Base-by-base conservation (phyloP, 1,140 invertebrate genomes). In the Bactericera cockerelli region DNA sequence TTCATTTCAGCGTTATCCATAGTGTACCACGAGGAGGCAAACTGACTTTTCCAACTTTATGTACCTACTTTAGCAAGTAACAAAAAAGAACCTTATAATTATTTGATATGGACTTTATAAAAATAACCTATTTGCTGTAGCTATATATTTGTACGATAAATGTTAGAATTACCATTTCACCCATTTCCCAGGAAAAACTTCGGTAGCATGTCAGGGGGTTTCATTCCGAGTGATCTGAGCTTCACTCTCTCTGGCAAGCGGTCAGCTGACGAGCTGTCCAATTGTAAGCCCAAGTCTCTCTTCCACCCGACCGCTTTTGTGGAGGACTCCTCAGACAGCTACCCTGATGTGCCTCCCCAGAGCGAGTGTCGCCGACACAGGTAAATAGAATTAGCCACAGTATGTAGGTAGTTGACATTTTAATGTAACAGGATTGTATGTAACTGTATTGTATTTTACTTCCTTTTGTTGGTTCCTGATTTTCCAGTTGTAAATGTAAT, bases 281-380 rank as follows among this genome's bases (percentile, higher is more conserved):
- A 64, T 21, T 63, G 61, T 21, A 64, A 65, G 26, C 65, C 65
- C 19, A 56, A 65, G 26, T 65, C 64, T 1, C 26, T 65, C 3
- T 64, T 64, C 49, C 61, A 67, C 55, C 64, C 66, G 14, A 59
- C 57, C 11, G 66, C 64, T 1, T 67, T 67, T 54, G 69, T 71
- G 59, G 69, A 68, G 24, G 69, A 68, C 31, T 67, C 68, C 1
- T 64, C 66, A 2, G 63, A 67, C 31, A 65, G 65, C 26, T 67
- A 66, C 28, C 63, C 64, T 0, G 67, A 67, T 0, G 62, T 65
- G 2, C n/a, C n/a, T n/a, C 57, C 61, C 1, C 61, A 63, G n/a
- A 22, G 4, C 6, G 62, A 65, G 2, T 65, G 63, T 55, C 56
- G 26, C 3, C 55, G 61, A 13, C 59, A 42, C 28, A 22, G 25